Percentiles rank a stretch among this genome's conserved stretches.
These are phyloP conservation scores for Hybos culiciformis DNA, from an alignment of 2,888 invertebrate genomes.

Conservation along the genomic window DNA sequence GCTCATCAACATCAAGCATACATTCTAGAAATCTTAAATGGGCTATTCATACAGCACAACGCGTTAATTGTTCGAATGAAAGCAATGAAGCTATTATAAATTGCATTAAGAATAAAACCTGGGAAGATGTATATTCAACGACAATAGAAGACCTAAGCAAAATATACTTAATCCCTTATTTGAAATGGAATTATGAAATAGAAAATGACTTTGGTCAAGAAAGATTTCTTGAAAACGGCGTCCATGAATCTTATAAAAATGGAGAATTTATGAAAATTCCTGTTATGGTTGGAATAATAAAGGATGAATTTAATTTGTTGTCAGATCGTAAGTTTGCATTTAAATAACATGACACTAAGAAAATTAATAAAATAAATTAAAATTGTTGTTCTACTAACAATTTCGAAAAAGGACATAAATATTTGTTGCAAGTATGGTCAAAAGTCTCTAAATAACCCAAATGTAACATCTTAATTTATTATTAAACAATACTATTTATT, in stretches of 20 bases:
- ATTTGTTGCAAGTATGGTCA: no score
- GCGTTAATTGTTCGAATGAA: constrained; percentile 43
- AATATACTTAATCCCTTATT: constrained; percentile 19
- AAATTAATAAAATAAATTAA: no score
- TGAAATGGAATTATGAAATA: constrained; percentile 38
- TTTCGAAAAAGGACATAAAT: constrained; percentile 28
- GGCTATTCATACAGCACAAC: constrained; percentile 44
- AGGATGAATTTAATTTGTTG: constrained; percentile 49
- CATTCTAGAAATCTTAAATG: constrained; percentile 34
- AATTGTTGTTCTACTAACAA: no score
- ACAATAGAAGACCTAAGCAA: constrained; percentile 19
- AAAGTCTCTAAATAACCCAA: no score
- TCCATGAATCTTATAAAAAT: constrained; percentile 37
- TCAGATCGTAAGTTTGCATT: no score
- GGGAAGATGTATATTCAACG: constrained; percentile 17
- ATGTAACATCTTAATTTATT: no score
- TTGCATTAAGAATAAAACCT: constrained; percentile 36
- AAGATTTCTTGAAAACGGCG: constrained; percentile 43
- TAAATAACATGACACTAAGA: no score
- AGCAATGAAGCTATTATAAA: constrained; percentile 38
- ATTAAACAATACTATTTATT: no score
- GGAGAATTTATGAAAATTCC: constrained; percentile 46
- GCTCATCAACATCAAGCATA: constrained; percentile 40
- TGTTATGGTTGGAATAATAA: constrained; percentile 44
- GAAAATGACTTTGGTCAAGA: constrained; percentile 46